These are phyloP conservation scores for Pseudopleuronectes americanus DNA, from an alignment of 2,797 vertebrate genomes.

Conservation along the genomic window DNA sequence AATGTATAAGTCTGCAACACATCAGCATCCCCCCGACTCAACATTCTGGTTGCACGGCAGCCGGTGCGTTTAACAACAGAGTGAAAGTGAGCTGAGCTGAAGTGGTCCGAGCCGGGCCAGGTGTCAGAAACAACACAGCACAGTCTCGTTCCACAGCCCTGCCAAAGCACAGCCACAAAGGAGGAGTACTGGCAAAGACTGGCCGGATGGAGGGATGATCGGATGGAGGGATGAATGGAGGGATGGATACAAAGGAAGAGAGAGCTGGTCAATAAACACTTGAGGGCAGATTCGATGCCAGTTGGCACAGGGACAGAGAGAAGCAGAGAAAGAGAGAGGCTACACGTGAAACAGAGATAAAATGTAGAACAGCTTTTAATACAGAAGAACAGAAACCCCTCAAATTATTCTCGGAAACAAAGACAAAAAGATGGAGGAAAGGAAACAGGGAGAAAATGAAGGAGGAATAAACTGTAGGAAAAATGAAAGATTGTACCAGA, in stretches of 20 bases:
- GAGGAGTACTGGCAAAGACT: constrained; percentile 64
- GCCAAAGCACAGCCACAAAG: constrained; percentile 67
- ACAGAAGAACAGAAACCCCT: constrained; percentile 4
- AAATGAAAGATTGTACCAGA: constrained; percentile 56
- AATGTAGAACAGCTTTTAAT: constrained; percentile 33
- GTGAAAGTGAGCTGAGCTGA: constrained; percentile 45
- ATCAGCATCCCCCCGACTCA: not conserved
- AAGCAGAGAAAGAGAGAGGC: constrained; percentile 35
- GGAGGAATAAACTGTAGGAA: not conserved
- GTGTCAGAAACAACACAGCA: constrained; percentile 71
- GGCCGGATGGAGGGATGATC: constrained; percentile 61
- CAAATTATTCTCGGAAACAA: constrained; percentile 15
- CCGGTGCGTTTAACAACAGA: constrained; percentile 30
- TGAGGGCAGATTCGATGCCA: constrained; percentile 74
- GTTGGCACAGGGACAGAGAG: constrained; percentile 59
- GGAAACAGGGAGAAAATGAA: constrained; percentile 11
- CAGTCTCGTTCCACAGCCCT: constrained; percentile 54
- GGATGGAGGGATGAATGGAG: constrained; percentile 65
- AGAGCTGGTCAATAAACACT: constrained; percentile 76
- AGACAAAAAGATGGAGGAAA: constrained; percentile 5
- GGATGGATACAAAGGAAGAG: constrained; percentile 61
- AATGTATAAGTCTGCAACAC: not conserved
- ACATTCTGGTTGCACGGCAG: constrained; percentile 3
- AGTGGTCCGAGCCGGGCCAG: constrained; percentile 43
- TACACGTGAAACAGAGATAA: constrained; percentile 42